Evolutionary conservation across 2,113 vertebrate species (phyloP).

Genomic region (Esox niger): DNA sequence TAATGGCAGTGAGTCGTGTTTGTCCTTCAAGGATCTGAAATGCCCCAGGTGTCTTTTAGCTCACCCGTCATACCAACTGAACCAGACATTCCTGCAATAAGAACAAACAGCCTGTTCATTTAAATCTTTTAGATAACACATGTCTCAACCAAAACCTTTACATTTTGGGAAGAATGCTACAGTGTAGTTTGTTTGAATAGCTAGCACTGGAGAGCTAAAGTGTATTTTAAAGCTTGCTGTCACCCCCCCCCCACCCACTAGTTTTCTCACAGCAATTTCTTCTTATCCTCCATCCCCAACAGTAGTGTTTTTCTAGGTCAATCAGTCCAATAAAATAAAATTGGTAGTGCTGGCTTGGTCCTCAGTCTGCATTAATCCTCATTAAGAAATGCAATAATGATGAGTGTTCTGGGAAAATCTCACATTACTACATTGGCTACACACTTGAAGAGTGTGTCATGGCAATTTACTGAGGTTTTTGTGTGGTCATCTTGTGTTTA

Average conservation of each 20-base stretch:
- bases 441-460: constrained; percentile 34
- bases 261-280: constrained; percentile 62
- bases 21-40: constrained; percentile 39
- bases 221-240: constrained; percentile 59
- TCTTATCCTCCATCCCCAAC: constrained; percentile 26
- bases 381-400: constrained; percentile 31
- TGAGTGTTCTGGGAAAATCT: constrained; percentile 7
- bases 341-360: constrained; percentile 19
- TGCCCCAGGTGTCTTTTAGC: constrained; percentile 51
- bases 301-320: constrained; percentile 39
- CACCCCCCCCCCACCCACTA: constrained; percentile 40
- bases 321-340: constrained; percentile 33
- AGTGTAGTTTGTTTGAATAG: constrained; percentile 52
- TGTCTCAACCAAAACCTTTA: constrained; percentile 34
- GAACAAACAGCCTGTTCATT: constrained; percentile 57
- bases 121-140: constrained; percentile 47
- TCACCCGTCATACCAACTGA: constrained; percentile 30
- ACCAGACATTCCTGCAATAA: constrained; percentile 32
- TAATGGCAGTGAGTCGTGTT: constrained; percentile 26
- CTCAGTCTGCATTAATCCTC: constrained; percentile 30
- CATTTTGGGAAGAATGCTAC: constrained; percentile 42
- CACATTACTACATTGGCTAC: constrained; percentile 21
- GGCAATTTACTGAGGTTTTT: constrained; percentile 35
- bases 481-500: constrained; percentile 47
- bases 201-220: constrained; percentile 67